Base-by-base conservation (phyloP, 2,888 invertebrate genomes). In the Pristionchus maxplancki region DNA sequence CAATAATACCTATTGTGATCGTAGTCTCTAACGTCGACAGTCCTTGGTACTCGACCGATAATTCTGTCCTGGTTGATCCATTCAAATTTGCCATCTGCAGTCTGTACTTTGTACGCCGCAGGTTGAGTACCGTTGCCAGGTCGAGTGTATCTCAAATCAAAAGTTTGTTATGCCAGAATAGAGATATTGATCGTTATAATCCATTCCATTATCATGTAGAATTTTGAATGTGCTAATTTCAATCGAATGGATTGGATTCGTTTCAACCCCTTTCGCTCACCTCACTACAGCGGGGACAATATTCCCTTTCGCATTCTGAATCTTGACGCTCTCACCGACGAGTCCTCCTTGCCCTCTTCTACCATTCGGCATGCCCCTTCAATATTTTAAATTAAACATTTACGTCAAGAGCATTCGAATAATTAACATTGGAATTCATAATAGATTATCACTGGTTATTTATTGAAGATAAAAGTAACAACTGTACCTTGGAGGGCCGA, bases 281-380 rank as follows among this genome's bases (percentile, higher is more conserved):
- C 89, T 87, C 15, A 89, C 87, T 15, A 89, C 88, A 37, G 89
- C 90, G 24, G 88, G 17, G 0, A 83, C 74, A 24, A 64, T 40
- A 50, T 89, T 88, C 15, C 89, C 88, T 13, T 89, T 89, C 34
- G 58, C 74, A 34, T 85, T 50, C 48, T 64, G 78, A 17, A 91
- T 89, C 78, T 90, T 89, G 20, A 91, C 89, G n/a, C 86, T 88
- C 84, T 91, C 89, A 11, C 91, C 91, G 48, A 91, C 89, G 17
- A 91, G 89, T 50, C 50, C 48, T 20, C 34, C n/a, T 44, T n/a
- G 53, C 17, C n/a, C 44, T 50, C 82, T 82, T 20, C 67, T 31
- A 31, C 67, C 31, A 34, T 34, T 67, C 15, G 15, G 15, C 13
- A 67, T 34, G 8, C 67, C 20, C 34, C 67, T 67, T 1, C 11